Evolutionary conservation across 2,888 invertebrate species (phyloP).

Genomic region (Diadromus collaris): DNA sequence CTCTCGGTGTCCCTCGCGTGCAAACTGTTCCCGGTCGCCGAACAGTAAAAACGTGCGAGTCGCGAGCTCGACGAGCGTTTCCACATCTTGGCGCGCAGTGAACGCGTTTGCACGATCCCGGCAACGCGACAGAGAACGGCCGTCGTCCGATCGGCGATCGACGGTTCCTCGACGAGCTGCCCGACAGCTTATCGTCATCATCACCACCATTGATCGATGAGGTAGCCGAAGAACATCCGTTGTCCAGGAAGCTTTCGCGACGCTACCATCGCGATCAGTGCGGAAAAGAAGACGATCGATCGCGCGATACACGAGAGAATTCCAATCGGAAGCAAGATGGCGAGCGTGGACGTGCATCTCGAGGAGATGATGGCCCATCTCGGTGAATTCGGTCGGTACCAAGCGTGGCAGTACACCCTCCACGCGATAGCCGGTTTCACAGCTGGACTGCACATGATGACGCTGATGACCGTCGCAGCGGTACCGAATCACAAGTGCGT

Average conservation of each 20-base stretch:
- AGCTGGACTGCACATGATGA: conserved; percentile 92
- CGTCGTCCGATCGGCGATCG: conserved; percentile 43
- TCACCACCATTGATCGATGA: conserved; percentile 3
- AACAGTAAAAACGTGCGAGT: background rate
- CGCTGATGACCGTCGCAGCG: conserved; percentile 90
- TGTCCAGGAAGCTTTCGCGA: background rate
- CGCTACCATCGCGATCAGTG: background rate
- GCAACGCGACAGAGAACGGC: background rate
- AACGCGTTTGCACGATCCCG: conserved; percentile 10
- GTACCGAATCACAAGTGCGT: conserved; percentile 86
- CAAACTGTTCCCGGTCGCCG: conserved; percentile 6
- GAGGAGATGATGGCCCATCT: conserved; percentile 76
- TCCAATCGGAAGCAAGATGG: conserved; percentile 60
- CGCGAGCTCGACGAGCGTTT: background rate
- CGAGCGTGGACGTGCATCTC: conserved; percentile 72
- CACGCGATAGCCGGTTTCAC: conserved; percentile 90
- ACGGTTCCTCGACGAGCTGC: conserved; percentile 33
- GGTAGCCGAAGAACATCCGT: background rate
- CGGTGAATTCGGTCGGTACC: conserved; percentile 92
- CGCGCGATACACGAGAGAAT: background rate
- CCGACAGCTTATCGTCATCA: conserved; percentile 18
- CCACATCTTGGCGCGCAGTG: background rate
- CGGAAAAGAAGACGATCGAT: background rate
- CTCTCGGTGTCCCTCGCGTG: conserved; percentile 30
- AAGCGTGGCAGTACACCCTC: conserved; percentile 88